Conservation (phyloP, 2,113 vertebrate species). For the Heterochromis multidens region DNA sequence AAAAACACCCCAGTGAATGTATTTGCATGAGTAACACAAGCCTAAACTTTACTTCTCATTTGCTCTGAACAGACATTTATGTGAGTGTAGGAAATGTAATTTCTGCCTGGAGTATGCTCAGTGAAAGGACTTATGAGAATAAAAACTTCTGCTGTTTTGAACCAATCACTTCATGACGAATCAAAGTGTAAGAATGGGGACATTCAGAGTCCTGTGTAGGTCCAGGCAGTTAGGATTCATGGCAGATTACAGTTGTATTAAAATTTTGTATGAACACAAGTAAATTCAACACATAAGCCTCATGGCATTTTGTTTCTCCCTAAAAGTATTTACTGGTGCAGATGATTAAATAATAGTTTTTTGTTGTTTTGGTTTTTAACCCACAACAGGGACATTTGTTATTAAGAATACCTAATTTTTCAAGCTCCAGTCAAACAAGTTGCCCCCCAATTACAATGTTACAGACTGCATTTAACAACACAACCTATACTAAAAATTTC, state of each 20-base stretch:
- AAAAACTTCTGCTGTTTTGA: not conserved
- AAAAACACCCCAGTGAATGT: not conserved
- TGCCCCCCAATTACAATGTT: no score
- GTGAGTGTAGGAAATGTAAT: not conserved
- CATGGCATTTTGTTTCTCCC: no score
- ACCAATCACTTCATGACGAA: not conserved
- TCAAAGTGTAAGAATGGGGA: not conserved
- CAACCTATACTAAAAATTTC: no score
- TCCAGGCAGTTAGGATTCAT: not conserved
- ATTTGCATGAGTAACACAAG: not conserved
- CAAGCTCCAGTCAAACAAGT: not conserved
- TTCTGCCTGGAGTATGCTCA: not conserved
- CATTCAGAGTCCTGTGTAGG: not conserved
- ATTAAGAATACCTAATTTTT: not conserved
- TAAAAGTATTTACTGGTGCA: no score
- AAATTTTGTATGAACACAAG: not conserved
- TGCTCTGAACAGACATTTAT: not conserved
- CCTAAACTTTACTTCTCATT: not conserved
- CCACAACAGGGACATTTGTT: not conserved
- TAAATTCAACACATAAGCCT: no score
- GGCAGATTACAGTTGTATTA: not conserved
- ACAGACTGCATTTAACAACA: no score
- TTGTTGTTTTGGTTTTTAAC: no score
- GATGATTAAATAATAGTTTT: no score
- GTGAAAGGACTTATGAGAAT: not conserved